Evolutionary conservation across 2,888 invertebrate genomes (phyloP).

Genomic region (Mimachlamys varia): DNA sequence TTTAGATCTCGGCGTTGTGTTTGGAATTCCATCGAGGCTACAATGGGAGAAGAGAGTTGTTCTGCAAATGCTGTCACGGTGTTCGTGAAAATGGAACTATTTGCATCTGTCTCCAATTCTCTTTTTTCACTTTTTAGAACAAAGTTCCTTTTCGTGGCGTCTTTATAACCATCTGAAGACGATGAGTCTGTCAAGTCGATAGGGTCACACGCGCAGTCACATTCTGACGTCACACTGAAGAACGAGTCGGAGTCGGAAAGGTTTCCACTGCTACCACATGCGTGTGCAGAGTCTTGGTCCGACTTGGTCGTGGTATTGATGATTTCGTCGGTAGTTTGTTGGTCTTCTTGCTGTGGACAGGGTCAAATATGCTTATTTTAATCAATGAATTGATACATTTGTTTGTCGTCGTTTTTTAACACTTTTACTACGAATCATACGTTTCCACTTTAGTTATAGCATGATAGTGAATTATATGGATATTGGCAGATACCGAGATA

Average conservation of each 20-base stretch:
- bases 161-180: neutral
- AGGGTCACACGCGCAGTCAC: neutral
- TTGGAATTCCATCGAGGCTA: neutral
- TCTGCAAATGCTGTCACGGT: neutral
- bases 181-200: neutral
- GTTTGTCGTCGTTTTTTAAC: too few relatives aligned
- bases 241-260: neutral
- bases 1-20: neutral
- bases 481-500: too few relatives aligned
- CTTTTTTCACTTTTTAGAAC: neutral
- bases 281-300: neutral
- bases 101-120: neutral
- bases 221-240: neutral
- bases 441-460: too few relatives aligned
- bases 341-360: neutral
- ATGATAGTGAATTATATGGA: too few relatives aligned
- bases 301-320: neutral
- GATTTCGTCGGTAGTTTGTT: neutral
- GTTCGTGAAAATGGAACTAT: neutral
- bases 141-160: neutral
- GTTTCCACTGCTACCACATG: neutral
- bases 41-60: conserved; percentile 9
- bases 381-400: too few relatives aligned
- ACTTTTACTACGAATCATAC: too few relatives aligned
- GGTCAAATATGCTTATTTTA: neutral